Percentiles rank a stretch among this genome's conserved stretches.
Evolutionary conservation across 2,113 vertebrate genomes (phyloP).

Genomic region (Ctenodactylus gundi): DNA sequence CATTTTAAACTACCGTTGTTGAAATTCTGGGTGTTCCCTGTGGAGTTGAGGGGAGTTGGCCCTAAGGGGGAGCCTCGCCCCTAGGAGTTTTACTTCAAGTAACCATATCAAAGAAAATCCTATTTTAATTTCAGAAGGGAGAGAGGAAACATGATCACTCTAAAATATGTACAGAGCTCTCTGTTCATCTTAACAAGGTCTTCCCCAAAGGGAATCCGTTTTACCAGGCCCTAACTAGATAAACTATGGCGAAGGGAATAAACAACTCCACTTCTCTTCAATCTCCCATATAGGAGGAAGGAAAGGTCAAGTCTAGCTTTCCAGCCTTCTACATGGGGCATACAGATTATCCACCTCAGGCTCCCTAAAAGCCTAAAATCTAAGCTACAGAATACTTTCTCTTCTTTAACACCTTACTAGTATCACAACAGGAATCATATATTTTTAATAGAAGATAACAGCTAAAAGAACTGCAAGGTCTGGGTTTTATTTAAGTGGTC

Average conservation of each 20-base stretch:
- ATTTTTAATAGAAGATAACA: neutral
- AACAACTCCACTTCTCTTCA: neutral
- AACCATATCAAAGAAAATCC: neutral
- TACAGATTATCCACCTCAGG: neutral
- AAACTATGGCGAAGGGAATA: neutral
- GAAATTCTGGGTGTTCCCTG: neutral
- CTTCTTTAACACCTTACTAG: neutral
- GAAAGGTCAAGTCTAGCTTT: neutral
- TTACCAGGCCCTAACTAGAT: neutral
- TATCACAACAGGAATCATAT: neutral
- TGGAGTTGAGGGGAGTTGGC: neutral
- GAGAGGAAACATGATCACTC: neutral
- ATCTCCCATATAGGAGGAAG: neutral
- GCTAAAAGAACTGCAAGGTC: neutral
- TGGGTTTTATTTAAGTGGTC: neutral
- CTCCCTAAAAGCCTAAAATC: neutral
- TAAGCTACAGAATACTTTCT: neutral
- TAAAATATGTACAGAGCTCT: neutral
- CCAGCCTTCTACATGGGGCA: neutral
- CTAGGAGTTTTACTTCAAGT: neutral
- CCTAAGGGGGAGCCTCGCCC: fast-evolving
- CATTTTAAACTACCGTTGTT: neutral
- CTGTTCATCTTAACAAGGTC: neutral
- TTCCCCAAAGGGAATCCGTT: neutral
- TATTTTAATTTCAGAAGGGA: neutral